A percentile compares a stretch with the other conserved stretches of the same genome.
Conservation (phyloP, 2,113 vertebrate species). For the Cyprinodon tularosa region DNA sequence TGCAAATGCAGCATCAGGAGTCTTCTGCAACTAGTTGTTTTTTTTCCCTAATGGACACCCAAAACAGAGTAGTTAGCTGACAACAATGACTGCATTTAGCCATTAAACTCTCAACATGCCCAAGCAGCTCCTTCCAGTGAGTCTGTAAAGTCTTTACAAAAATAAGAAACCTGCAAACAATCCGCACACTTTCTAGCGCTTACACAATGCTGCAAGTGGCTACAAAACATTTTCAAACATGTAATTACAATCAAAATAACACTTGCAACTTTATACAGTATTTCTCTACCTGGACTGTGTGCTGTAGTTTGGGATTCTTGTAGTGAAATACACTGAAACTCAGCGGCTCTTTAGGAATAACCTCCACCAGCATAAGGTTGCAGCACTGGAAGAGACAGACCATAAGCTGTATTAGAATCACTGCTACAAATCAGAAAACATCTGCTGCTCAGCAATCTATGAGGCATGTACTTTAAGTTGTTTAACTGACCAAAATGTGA, state of each 20-base stretch:
- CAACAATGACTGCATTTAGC: slow-evolving; percentile 38
- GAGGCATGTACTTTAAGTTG: not conserved
- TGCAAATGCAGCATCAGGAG: slow-evolving; percentile 31
- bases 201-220: slow-evolving; percentile 35
- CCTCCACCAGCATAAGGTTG: slow-evolving; percentile 98
- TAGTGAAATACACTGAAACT: slow-evolving; percentile 99
- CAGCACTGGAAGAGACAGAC: slow-evolving; percentile 84
- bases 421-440: not conserved
- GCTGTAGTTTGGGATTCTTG: slow-evolving; percentile 98
- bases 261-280: slow-evolving; percentile 4
- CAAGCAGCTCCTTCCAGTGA: slow-evolving; percentile 36
- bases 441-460: not conserved
- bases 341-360: slow-evolving; percentile 95
- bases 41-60: slow-evolving; percentile 13
- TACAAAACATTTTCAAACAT: slow-evolving; percentile 27
- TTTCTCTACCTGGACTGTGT: slow-evolving; percentile 93
- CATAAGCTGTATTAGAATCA: not conserved
- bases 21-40: slow-evolving; percentile 27
- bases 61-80: slow-evolving; percentile 44
- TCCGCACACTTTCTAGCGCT: slow-evolving; percentile 33
- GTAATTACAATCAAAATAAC: slow-evolving; percentile 24
- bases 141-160: slow-evolving; percentile 22
- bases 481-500: slow-evolving; percentile 89
- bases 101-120: slow-evolving; percentile 56
- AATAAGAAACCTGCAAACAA: slow-evolving; percentile 49